Evolutionary conservation across 2,113 vertebrate genomes (phyloP).

Genomic region (Engystomops pustulosus): DNA sequence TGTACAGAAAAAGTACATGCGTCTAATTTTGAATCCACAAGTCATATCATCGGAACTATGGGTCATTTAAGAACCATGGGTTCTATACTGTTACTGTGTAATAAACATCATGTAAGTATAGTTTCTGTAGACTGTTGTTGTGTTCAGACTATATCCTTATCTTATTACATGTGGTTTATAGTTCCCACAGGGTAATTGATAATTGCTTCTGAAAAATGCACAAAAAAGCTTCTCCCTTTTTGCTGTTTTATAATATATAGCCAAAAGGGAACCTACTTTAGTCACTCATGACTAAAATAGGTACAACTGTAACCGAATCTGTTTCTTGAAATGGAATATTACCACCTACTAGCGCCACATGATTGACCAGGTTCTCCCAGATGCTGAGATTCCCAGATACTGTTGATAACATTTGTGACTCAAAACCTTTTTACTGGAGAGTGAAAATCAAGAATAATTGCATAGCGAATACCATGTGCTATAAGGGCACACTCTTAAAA

Average conservation of each 20-base stretch:
- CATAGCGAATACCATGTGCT: not conserved
- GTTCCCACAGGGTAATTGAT: not conserved
- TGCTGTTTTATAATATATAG: not conserved
- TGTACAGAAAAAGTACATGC: too few species aligned
- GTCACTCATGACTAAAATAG: not conserved
- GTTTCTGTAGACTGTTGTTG: not conserved
- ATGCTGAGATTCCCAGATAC: not conserved
- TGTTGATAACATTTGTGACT: not conserved
- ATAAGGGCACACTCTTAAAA: not conserved
- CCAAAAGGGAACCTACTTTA: constrained; percentile 7
- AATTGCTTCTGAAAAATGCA: not conserved
- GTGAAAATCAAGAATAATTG: not conserved
- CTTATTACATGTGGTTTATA: not conserved
- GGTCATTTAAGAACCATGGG: too few species aligned
- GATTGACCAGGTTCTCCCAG: not conserved
- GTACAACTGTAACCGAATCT: not conserved
- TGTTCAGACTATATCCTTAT: not conserved
- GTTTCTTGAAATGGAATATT: not conserved
- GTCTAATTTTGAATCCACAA: too few species aligned
- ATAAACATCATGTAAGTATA: not conserved
- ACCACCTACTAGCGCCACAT: not conserved
- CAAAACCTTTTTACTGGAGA: not conserved
- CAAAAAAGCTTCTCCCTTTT: not conserved
- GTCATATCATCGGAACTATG: too few species aligned
- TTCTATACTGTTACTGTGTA: too few species aligned